Percentiles rank a stretch among this genome's conserved stretches.
Evolutionary conservation across 37 sponge, comb jelly and placozoan genomes (phyloP).

Genomic region (Spongia lamella): DNA sequence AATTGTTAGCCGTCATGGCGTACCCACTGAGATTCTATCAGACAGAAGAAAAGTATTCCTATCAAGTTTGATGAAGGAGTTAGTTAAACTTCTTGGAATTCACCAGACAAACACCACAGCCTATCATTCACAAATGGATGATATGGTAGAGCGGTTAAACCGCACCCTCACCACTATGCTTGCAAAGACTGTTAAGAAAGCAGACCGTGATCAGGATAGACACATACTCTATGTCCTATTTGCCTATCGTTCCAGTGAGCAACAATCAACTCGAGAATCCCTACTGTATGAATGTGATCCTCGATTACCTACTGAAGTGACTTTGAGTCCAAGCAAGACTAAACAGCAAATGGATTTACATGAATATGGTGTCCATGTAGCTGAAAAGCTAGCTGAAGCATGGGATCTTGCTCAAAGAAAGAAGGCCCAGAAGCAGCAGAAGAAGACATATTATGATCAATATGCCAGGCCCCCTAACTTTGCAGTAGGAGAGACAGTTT

Average conservation of each 20-base stretch:
- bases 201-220: no score
- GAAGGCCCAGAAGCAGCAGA: conserved; percentile 47
- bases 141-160: conserved; percentile 43
- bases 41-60: conserved; percentile 27
- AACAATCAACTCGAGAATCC: no score
- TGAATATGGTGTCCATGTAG: conserved; percentile 4
- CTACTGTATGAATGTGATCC: conserved; percentile 43
- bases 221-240: no score
- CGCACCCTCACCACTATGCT: conserved; percentile 24
- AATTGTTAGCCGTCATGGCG: conserved; percentile 35
- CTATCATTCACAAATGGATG: no score
- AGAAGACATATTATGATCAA: no score
- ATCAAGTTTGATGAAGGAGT: conserved; percentile 19
- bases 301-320: conserved; percentile 12
- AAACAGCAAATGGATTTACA: neutral
- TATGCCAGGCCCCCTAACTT: no score
- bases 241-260: no score
- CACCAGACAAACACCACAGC: no score
- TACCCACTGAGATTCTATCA: conserved; percentile 27
- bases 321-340: neutral
- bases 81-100: neutral
- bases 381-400: conserved; percentile 5
- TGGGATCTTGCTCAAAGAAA: conserved; percentile 14
- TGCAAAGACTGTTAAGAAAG: conserved; percentile 9
- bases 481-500: no score